Conservation (phyloP, 2,888 invertebrate genomes). For the Teleiodes luculella region DNA sequence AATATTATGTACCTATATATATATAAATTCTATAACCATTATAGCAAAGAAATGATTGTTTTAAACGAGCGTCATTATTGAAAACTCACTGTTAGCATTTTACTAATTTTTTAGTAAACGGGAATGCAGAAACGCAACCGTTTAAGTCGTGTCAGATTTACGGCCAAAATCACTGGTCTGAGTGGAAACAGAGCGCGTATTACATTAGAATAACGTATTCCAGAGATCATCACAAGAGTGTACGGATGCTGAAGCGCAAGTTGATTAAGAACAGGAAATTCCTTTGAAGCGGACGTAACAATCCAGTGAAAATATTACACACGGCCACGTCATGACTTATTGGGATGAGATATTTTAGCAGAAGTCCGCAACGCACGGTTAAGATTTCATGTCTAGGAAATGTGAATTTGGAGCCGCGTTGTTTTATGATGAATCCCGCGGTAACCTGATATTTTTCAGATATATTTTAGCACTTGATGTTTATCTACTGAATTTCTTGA, state of each 20-base stretch:
- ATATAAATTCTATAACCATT: too few species aligned
- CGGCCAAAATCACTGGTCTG: neutral
- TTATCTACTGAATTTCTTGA: too few species aligned
- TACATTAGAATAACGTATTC: constrained; percentile 42
- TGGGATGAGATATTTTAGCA: constrained; percentile 25
- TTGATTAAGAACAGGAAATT: constrained; percentile 68
- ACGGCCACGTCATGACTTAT: constrained; percentile 41
- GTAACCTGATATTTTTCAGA: too few species aligned
- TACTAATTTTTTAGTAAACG: too few species aligned
- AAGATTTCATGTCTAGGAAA: neutral
- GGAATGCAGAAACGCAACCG: neutral
- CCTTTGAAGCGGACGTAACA: constrained; percentile 63
- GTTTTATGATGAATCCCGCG: too few species aligned
- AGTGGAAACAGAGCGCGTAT: constrained; percentile 39
- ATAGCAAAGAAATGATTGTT: too few species aligned
- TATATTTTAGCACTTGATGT: too few species aligned
- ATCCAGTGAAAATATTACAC: constrained; percentile 61
- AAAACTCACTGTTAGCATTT: too few species aligned
- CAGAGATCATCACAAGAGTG: constrained; percentile 46
- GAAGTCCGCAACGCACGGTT: neutral
- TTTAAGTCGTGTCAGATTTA: neutral
- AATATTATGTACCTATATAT: too few species aligned
- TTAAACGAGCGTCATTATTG: too few species aligned
- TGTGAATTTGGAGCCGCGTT: too few species aligned
- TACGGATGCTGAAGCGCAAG: constrained; percentile 45